Base-by-base conservation (phyloP, 2,888 invertebrate genomes). In the Mesopsocus fuscifrons region DNA sequence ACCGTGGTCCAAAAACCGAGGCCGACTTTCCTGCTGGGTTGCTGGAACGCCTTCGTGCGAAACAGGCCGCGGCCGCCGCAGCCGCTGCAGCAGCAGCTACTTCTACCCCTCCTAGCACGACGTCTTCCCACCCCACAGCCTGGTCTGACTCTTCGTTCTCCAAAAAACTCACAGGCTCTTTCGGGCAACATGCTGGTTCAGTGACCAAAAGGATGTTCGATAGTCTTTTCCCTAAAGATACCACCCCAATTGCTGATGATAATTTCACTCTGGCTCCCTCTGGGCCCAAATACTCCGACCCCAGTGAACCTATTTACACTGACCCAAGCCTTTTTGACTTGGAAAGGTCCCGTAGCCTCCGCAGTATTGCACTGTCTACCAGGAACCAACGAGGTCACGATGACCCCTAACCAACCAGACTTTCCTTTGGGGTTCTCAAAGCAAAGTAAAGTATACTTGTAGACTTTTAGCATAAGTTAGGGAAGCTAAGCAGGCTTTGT, bases 241-340 rank as follows among this genome's bases (percentile, higher is more conserved):
- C 17, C n/a, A 17, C 38, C n/a, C 20, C 21, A 21, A 20, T 13
- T 6, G n/a, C 20, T 18, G 20, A 38, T 5, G 38, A 38, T 18
- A 38, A 38, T 38, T 38, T 38, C 20, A 38, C 21, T 11, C 17
- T 38, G 16, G 8, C 34, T 6, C 8, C 8, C 8, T 15, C 34
- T 6, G 16, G 17, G 16, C 17, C 17, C 5, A 38, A 15, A 20
- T 38, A 20, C 11, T 20, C 82, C 56, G 85, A 89, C 59, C 88
- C 88, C 30, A 88, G 87, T 57, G 89, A 89, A 59, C 88, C 89
- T 1, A 89, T 89, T 52, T 89, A 89, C 62, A 88, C 88, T 1
- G 88, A 89, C 62, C 88, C 88, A 0, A 85, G 87, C 2, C 66
- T 89, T 30, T 89, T 89, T 56, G 88, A 89, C 62, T 71, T 84